phyloP scores from a whole-genome alignment of 2,113 vertebrate genomes.

The Rutilus rutilus region DNA sequence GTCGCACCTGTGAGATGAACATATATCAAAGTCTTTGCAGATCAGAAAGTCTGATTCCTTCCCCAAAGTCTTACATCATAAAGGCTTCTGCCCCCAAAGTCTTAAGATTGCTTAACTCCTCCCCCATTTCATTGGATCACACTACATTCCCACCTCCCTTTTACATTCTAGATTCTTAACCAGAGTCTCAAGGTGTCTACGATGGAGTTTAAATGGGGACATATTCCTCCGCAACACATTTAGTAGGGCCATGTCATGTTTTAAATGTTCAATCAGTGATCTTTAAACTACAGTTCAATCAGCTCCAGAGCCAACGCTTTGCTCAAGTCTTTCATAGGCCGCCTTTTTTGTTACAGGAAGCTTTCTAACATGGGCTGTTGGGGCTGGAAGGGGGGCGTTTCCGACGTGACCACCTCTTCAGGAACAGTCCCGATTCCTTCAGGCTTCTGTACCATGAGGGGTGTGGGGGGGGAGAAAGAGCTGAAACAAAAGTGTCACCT shows the following conservation, averaged over 20 bases:
- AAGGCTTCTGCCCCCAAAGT: constrained; percentile 56
- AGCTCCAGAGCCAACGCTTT: constrained; percentile 83
- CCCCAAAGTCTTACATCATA: constrained; percentile 71
- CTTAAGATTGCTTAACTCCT: constrained; percentile 62
- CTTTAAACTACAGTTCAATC: constrained; percentile 91
- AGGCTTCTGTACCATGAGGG: constrained; percentile 94
- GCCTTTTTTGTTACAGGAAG: constrained; percentile 87
- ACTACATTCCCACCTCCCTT: constrained; percentile 69
- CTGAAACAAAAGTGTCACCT: constrained; percentile 99
- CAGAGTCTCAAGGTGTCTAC: constrained; percentile 89
- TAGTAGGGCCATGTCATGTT: constrained; percentile 82
- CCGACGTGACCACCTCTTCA: constrained; percentile 93
- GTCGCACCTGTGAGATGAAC: constrained; percentile 79
- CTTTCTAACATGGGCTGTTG: constrained; percentile 80
- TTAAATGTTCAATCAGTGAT: constrained; percentile 92
- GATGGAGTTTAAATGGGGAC: constrained; percentile 78
- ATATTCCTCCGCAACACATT: constrained; percentile 86
- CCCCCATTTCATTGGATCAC: constrained; percentile 54
- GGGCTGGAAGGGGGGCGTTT: constrained; percentile 70
- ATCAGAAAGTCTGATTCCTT: constrained; percentile 82
- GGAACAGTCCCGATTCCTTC: constrained; percentile 95
- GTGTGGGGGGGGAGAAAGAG: constrained; percentile 83
- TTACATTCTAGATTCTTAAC: constrained; percentile 83
- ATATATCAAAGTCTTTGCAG: constrained; percentile 85
- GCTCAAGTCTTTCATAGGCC: constrained; percentile 92